Percentiles rank a stretch among this genome's conserved stretches.
phyloP scores from a whole-genome alignment of 2,797 vertebrate species.

The Oreonectes daqikongensis region DNA sequence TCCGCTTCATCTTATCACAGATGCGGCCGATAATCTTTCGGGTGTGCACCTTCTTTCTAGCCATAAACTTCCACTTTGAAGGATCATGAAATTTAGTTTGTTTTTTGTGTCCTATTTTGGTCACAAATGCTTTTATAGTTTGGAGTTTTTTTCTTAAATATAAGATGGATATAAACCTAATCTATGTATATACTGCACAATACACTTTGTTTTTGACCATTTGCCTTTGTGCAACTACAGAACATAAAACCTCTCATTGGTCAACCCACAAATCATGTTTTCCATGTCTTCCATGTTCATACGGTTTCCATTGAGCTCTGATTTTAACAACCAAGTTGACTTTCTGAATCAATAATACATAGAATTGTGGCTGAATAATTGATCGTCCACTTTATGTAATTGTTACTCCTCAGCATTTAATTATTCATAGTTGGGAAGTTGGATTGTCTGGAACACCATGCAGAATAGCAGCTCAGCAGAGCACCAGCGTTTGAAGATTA shows the following conservation, averaged over 20 bases:
- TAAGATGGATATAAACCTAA: too few species aligned
- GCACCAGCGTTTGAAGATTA: background rate
- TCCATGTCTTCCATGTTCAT: constrained; percentile 3
- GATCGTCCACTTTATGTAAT: constrained; percentile 61
- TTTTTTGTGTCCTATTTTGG: background rate
- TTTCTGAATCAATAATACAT: constrained; percentile 65
- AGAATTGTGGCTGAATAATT: constrained; percentile 65
- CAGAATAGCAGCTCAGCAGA: constrained; percentile 1
- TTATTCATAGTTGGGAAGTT: constrained; percentile 59
- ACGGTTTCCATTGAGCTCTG: constrained; percentile 43
- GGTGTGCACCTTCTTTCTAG: background rate
- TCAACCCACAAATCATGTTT: constrained; percentile 36
- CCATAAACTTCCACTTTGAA: background rate
- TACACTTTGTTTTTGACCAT: background rate
- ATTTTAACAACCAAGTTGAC: constrained; percentile 60
- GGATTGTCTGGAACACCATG: constrained; percentile 21
- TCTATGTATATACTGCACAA: too few species aligned
- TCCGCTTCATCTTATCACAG: constrained; percentile 5
- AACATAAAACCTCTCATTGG: background rate
- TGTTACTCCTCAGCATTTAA: constrained; percentile 63
- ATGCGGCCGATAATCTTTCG: background rate
- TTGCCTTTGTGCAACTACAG: constrained; percentile 1
- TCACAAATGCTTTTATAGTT: background rate
- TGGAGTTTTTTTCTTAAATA: background rate
- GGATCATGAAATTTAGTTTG: background rate